Evolutionary conservation across 53 echinoderm and acorn worm genomes (phyloP).

Genomic region (Hippasteria phrygiana): DNA sequence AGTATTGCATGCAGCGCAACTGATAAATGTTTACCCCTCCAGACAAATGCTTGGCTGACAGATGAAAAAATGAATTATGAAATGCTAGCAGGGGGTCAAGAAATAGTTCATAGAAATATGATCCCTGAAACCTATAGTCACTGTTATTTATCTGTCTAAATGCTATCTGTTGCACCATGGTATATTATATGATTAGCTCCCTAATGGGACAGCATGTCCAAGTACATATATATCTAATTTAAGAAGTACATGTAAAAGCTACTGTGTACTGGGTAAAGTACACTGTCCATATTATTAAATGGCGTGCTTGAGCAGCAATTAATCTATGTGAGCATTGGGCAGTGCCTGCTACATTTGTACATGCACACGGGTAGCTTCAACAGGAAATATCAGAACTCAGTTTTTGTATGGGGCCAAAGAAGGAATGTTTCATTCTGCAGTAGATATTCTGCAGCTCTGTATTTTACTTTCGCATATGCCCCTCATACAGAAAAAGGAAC

Average conservation of each 20-base stretch:
- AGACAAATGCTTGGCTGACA: not conserved
- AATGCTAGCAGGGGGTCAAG: not conserved
- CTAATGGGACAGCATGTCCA: not conserved
- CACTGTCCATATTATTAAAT: too few relatives aligned
- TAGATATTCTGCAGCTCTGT: too few relatives aligned
- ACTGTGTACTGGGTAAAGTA: too few relatives aligned
- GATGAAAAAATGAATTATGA: constrained; percentile 24
- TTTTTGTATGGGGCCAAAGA: too few relatives aligned
- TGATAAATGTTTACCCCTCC: not conserved
- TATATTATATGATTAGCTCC: not conserved
- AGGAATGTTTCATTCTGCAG: too few relatives aligned
- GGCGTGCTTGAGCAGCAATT: too few relatives aligned
- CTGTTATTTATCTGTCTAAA: not conserved
- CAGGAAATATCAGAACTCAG: too few relatives aligned
- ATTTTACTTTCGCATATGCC: too few relatives aligned
- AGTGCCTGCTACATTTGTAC: too few relatives aligned
- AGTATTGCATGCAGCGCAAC: not conserved
- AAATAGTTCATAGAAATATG: not conserved
- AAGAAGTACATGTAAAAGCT: not conserved
- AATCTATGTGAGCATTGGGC: too few relatives aligned
- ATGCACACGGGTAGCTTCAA: too few relatives aligned
- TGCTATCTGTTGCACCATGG: not conserved
- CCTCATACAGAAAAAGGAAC: too few relatives aligned
- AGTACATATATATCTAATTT: not conserved
- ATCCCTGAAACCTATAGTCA: constrained; percentile 15